These are phyloP conservation scores for Scaptomyza reducta DNA, from an alignment of 2,888 invertebrate species.

Conservation along the genomic window DNA sequence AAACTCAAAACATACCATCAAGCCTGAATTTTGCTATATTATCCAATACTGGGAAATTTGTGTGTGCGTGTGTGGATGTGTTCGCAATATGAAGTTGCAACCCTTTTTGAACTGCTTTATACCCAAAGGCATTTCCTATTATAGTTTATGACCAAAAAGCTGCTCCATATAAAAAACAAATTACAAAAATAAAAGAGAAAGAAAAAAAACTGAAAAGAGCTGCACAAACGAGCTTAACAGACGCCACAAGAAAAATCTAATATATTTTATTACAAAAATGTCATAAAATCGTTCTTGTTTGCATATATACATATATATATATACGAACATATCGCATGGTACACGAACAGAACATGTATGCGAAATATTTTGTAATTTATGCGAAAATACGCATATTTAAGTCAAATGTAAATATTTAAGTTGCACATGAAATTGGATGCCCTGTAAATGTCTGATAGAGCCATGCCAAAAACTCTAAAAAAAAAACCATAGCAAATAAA, in stretches of 20 bases:
- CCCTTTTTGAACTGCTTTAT: conserved; percentile 42
- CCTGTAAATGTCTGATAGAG: conserved; percentile 70
- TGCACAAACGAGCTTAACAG: conserved; percentile 56
- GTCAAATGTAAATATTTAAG: conserved; percentile 78
- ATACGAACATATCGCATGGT: conserved; percentile 56
- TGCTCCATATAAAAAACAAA: conserved; percentile 66
- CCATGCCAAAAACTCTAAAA: conserved; percentile 36
- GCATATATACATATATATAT: conserved; percentile 15
- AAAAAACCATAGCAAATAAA: conserved; percentile 43
- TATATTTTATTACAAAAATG: conserved; percentile 75
- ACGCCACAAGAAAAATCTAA: conserved; percentile 70
- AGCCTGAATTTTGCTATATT: conserved; percentile 10
- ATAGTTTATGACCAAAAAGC: conserved; percentile 71
- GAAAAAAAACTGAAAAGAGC: conserved; percentile 16
- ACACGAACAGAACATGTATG: conserved; percentile 58
- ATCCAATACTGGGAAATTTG: conserved; percentile 28
- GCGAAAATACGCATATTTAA: conserved; percentile 76
- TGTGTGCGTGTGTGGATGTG: conserved; percentile 9
- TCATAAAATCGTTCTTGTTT: conserved; percentile 61
- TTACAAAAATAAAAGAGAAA: conserved; percentile 41
- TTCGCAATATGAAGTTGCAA: conserved; percentile 19
- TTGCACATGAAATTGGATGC: conserved; percentile 68
- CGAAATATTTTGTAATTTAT: conserved; percentile 74
- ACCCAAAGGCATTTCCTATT: conserved; percentile 61
- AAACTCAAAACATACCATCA: neutral